Conservation (phyloP, 2,797 vertebrate species). For the Echeneis naucrates region DNA sequence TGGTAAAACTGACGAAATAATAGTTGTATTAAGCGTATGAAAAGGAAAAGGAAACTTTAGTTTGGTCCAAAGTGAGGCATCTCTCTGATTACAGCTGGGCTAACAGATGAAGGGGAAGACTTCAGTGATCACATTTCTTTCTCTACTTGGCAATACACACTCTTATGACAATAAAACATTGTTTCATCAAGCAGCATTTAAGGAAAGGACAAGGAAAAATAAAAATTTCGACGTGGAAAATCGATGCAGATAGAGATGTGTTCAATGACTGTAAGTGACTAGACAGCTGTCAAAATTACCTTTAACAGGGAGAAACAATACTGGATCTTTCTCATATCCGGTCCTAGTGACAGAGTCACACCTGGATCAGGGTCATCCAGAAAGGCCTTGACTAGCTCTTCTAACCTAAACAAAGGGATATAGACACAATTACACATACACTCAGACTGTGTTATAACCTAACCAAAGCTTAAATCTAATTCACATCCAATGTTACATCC, state of each 20-base stretch:
- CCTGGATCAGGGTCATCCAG: slow-evolving; percentile 90
- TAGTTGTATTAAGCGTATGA: neutral
- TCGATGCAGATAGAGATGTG: neutral
- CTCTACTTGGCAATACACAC: neutral
- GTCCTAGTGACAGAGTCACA: slow-evolving; percentile 86
- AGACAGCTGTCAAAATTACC: slow-evolving; percentile 77
- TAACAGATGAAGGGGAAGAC: neutral
- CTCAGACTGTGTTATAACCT: neutral
- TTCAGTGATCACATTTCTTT: neutral
- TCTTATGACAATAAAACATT: neutral
- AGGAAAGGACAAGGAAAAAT: slow-evolving; percentile 4
- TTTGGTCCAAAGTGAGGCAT: neutral
- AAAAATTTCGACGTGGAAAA: neutral
- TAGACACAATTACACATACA: slow-evolving; percentile 30
- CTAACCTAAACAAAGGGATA: slow-evolving; percentile 82
- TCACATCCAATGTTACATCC: slow-evolving; percentile 19
- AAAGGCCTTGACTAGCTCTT: slow-evolving; percentile 85
- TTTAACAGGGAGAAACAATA: slow-evolving; percentile 90
- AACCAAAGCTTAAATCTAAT: neutral
- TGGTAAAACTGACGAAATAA: neutral
- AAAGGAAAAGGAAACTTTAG: neutral
- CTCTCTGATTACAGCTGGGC: slow-evolving; percentile 20
- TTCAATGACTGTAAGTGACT: neutral
- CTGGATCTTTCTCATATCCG: slow-evolving; percentile 94
- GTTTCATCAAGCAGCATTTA: neutral